Evolutionary conservation across 2,113 vertebrate species (phyloP).

Genomic region (Equus quagga): DNA sequence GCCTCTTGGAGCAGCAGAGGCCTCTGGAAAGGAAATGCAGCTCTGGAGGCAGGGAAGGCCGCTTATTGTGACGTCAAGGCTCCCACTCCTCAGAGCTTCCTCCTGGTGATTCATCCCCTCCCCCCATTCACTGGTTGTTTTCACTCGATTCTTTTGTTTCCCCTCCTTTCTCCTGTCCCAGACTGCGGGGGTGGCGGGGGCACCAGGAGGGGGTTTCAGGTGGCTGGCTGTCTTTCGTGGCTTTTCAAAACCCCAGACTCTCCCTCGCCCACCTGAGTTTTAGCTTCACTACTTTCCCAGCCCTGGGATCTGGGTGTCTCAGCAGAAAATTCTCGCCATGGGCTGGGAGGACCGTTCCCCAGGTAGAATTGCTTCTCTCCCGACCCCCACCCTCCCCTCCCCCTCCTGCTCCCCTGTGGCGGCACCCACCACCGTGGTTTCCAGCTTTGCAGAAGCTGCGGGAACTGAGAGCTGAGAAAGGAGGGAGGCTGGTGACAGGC

Average conservation of each 20-base stretch:
- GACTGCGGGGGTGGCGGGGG: conserved; percentile 82
- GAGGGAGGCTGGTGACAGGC: conserved; percentile 40
- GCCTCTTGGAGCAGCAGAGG: neutral
- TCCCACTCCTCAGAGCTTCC: conserved; percentile 62
- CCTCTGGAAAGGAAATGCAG: too few species aligned
- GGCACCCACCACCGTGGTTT: conserved; percentile 63
- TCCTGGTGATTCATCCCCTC: conserved; percentile 75
- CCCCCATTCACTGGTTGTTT: conserved; percentile 74
- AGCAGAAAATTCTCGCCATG: conserved; percentile 68
- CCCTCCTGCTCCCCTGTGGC: neutral
- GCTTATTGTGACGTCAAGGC: neutral
- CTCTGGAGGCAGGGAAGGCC: neutral
- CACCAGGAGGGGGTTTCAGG: conserved; percentile 74
- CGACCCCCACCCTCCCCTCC: neutral
- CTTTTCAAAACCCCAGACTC: conserved; percentile 79
- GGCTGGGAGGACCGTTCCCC: neutral
- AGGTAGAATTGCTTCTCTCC: neutral
- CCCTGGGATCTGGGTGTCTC: conserved; percentile 61
- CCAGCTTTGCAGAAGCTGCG: conserved; percentile 74
- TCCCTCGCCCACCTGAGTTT: conserved; percentile 81
- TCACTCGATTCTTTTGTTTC: conserved; percentile 76
- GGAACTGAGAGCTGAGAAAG: conserved; percentile 73
- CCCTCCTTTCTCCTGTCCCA: conserved; percentile 77
- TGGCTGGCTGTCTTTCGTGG: conserved; percentile 69
- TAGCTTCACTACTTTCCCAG: conserved; percentile 77